Evolutionary conservation across 2,888 invertebrate genomes (phyloP).

Genomic region (Gymnocheta viridis): DNA sequence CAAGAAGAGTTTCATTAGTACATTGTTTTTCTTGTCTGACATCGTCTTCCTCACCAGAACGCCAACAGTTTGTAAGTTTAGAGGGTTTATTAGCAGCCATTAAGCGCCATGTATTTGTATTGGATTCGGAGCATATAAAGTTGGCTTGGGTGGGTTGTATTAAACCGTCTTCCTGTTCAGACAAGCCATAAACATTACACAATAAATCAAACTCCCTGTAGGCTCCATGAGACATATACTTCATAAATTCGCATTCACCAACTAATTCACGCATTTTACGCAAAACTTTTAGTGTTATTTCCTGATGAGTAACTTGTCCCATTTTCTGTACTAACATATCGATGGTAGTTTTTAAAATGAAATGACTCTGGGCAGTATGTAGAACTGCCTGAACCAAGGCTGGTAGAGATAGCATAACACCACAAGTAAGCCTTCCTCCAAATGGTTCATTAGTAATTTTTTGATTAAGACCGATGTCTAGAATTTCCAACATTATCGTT

Average conservation of each 20-base stretch:
- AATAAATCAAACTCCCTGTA: conserved; percentile 84
- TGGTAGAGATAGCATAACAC: conserved; percentile 86
- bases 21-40: conserved; percentile 56
- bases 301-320: conserved; percentile 85
- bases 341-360: conserved; percentile 83
- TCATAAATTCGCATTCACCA: conserved; percentile 86
- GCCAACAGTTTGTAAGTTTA: conserved; percentile 71
- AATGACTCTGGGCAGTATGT: conserved; percentile 82
- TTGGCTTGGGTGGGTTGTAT: conserved; percentile 51
- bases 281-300: conserved; percentile 87
- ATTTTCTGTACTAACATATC: conserved; percentile 84
- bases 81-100: conserved; percentile 51
- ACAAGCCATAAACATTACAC: conserved; percentile 84
- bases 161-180: conserved; percentile 62
- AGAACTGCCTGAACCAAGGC: conserved; percentile 84
- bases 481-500: conserved; percentile 85
- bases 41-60: conserved; percentile 73
- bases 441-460: conserved; percentile 83
- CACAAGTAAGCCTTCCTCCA: conserved; percentile 85
- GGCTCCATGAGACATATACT: conserved; percentile 83
- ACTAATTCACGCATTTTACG: conserved; percentile 87
- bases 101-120: conserved; percentile 64
- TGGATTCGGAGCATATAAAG: conserved; percentile 59
- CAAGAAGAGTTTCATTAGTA: conserved; percentile 74
- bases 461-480: conserved; percentile 86